These are phyloP conservation scores for Sebastes glaucus DNA, from an alignment of 2,797 vertebrate genomes.

Conservation along the genomic window DNA sequence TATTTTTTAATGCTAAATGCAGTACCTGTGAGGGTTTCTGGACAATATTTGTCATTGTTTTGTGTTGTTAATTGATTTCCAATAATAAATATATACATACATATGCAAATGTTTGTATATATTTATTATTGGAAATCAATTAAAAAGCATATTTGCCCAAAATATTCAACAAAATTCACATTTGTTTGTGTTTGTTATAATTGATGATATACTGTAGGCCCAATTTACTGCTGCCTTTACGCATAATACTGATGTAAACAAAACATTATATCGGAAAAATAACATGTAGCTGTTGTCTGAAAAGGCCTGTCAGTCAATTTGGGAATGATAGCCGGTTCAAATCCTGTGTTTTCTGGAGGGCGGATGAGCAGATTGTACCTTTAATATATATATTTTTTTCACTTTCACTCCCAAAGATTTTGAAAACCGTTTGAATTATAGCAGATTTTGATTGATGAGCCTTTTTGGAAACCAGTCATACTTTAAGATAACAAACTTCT, in stretches of 20 bases:
- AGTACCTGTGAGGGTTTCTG: too few relatives aligned
- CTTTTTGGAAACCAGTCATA: neutral
- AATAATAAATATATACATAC: too few relatives aligned
- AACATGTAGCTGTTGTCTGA: neutral
- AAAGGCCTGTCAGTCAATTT: neutral
- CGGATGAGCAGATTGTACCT: neutral
- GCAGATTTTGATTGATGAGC: neutral
- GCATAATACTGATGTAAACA: too few relatives aligned
- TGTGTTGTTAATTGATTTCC: too few relatives aligned
- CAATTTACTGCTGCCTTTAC: too few relatives aligned
- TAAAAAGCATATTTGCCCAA: too few relatives aligned
- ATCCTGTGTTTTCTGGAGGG: neutral
- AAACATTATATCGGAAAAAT: neutral
- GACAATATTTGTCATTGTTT: too few relatives aligned
- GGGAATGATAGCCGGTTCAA: neutral
- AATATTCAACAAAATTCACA: too few relatives aligned
- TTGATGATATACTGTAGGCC: too few relatives aligned
- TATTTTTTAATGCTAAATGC: accelerated
- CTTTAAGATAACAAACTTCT: neutral
- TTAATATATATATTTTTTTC: neutral
- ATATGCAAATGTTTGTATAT: too few relatives aligned
- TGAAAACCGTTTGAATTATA: neutral
- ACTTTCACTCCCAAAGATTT: neutral
- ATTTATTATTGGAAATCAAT: too few relatives aligned
- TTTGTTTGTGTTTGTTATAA: too few relatives aligned